Conservation (phyloP, 2,888 invertebrate species). For the Tenodera sinensis region DNA sequence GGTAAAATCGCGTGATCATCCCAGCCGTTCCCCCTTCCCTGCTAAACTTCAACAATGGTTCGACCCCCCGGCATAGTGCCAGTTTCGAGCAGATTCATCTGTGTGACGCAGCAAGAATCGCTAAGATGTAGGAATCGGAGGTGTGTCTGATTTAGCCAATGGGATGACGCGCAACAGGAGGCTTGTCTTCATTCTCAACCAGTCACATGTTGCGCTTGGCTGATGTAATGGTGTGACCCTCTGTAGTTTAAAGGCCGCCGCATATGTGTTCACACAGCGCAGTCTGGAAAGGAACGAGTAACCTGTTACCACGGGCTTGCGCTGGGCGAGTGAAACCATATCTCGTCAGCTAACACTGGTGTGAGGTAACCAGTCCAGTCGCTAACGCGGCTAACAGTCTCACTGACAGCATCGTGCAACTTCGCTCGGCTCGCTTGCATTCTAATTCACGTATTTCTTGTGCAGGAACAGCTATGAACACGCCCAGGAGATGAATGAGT, state of each 20-base stretch:
- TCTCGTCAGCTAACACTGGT: not conserved
- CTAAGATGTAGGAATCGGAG: not conserved
- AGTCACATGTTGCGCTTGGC: not conserved
- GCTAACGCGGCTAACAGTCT: too few species aligned
- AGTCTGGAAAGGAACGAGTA: not conserved
- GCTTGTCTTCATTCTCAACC: not conserved
- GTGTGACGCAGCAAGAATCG: not conserved
- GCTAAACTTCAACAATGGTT: not conserved
- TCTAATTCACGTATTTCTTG: not conserved
- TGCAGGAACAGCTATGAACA: not conserved
- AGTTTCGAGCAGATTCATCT: not conserved
- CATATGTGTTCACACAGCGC: not conserved
- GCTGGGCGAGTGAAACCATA: not conserved
- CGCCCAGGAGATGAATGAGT: not conserved
- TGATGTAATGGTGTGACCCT: not conserved
- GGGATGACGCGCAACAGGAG: not conserved
- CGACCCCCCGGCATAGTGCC: not conserved
- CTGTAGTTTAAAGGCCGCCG: not conserved
- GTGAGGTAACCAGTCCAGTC: not conserved
- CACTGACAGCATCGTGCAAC: too few species aligned
- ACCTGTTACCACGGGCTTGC: not conserved
- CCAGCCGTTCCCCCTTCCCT: not conserved
- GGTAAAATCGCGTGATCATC: not conserved
- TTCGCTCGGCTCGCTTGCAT: too few species aligned
- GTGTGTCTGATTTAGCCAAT: not conserved